Percentiles rank a stretch among this genome's conserved stretches.
phyloP scores from a whole-genome alignment of 2,888 invertebrate species.

The Stenotaenia linearis region DNA sequence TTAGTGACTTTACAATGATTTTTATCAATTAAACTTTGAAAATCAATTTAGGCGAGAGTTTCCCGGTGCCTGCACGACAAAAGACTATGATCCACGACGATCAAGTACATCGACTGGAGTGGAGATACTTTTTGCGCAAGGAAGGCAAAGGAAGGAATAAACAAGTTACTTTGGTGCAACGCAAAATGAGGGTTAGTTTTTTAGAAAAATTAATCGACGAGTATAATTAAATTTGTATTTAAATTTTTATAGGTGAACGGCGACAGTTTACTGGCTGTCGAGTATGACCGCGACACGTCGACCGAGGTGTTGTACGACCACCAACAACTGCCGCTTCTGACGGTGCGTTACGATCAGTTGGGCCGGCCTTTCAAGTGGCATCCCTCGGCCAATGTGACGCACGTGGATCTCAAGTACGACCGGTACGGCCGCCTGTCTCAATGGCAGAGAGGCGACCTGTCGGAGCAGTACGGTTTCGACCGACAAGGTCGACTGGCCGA shows the following conservation, averaged over 20 bases:
- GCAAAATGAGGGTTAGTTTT: conserved; percentile 35
- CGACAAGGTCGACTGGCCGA: conserved; percentile 81
- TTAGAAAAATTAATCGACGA: too few species aligned
- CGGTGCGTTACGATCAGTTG: conserved; percentile 46
- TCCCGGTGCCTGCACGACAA: conserved; percentile 85
- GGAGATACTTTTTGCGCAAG: conserved; percentile 84
- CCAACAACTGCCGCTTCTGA: conserved; percentile 46
- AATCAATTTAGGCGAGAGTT: conserved; percentile 62
- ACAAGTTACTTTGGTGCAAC: conserved; percentile 35
- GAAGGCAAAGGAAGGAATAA: conserved; percentile 54
- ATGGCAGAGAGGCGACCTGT: conserved; percentile 89
- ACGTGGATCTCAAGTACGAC: conserved; percentile 87
- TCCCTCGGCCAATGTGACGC: conserved; percentile 67
- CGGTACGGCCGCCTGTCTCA: conserved; percentile 78
- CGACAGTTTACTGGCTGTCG: conserved; percentile 80
- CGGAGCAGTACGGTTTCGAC: conserved; percentile 85
- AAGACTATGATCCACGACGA: conserved; percentile 84
- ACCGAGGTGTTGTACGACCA: conserved; percentile 45
- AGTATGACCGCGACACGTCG: conserved; percentile 57
- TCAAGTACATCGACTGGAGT: conserved; percentile 86
- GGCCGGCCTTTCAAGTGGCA: conserved; percentile 44
- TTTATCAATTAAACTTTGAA: not conserved
- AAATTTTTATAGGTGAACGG: conserved; percentile 64
- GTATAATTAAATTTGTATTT: conserved; percentile 13
- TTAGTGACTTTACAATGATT: conserved; percentile 51